Conservation (phyloP, 2,113 vertebrate species). For the Narcine bancroftii region DNA sequence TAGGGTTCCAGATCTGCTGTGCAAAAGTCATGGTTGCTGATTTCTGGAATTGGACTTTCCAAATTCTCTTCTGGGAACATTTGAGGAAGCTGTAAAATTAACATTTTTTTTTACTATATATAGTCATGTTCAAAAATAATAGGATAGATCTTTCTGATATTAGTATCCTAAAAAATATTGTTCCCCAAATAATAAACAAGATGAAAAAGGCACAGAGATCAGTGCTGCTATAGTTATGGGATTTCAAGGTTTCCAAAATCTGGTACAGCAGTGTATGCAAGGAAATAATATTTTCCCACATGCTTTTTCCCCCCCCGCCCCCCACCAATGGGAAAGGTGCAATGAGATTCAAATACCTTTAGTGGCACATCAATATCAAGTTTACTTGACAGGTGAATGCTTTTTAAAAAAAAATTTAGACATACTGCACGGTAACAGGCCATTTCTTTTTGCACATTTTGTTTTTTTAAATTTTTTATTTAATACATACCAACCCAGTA, state of each 20-base stretch:
- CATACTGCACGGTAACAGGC: too few species aligned
- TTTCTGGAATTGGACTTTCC: conserved; percentile 67
- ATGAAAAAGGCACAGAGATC: neutral
- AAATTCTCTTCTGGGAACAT: conserved; percentile 66
- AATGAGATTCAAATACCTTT: neutral
- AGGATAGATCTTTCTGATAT: neutral
- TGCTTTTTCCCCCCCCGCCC: too few species aligned
- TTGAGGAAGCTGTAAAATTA: conserved; percentile 57
- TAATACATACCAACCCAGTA: too few species aligned
- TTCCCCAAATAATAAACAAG: neutral
- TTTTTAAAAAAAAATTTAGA: too few species aligned
- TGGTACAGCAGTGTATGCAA: neutral
- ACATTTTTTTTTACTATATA: neutral
- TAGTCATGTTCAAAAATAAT: neutral
- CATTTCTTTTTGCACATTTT: too few species aligned
- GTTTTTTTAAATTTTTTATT: too few species aligned
- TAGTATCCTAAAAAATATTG: neutral
- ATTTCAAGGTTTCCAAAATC: neutral
- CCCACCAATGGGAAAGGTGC: too few species aligned
- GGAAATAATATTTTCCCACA: neutral
- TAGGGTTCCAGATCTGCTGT: conserved; percentile 63
- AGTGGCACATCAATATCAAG: neutral
- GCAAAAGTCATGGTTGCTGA: conserved; percentile 59
- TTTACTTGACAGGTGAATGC: neutral
- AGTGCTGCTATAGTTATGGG: neutral